phyloP scores from a whole-genome alignment of 2,113 vertebrate genomes.

The Prunella himalayana region DNA sequence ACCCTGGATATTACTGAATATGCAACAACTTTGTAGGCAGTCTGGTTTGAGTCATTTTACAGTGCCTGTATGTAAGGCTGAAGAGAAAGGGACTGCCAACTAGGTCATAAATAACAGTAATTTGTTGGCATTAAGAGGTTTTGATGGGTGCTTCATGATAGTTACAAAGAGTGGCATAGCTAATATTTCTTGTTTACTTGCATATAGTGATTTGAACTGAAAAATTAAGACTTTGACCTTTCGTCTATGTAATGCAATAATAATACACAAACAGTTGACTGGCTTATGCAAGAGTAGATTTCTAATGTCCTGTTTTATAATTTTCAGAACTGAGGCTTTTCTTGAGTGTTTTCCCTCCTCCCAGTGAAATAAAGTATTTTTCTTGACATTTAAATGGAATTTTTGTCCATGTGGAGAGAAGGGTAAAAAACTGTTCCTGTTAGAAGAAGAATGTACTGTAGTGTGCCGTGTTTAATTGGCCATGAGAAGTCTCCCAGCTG shows the following conservation, averaged over 20 bases:
- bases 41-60: background rate
- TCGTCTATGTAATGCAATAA: background rate
- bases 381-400: background rate
- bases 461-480: background rate
- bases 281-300: background rate
- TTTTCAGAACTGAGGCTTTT: background rate
- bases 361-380: background rate
- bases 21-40: background rate
- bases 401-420: background rate
- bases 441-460: background rate
- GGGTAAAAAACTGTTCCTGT: background rate
- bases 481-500: background rate
- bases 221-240: background rate
- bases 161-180: background rate
- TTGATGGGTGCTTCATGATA: background rate
- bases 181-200: background rate
- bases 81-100: background rate
- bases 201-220: background rate
- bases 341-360: background rate
- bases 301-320: background rate
- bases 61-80: background rate
- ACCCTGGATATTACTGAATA: background rate
- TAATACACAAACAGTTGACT: background rate
- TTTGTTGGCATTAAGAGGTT: background rate
- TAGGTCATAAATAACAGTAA: background rate